These are phyloP conservation scores for Lates japonicus DNA, from an alignment of 2,797 vertebrate species.

Conservation along the genomic window DNA sequence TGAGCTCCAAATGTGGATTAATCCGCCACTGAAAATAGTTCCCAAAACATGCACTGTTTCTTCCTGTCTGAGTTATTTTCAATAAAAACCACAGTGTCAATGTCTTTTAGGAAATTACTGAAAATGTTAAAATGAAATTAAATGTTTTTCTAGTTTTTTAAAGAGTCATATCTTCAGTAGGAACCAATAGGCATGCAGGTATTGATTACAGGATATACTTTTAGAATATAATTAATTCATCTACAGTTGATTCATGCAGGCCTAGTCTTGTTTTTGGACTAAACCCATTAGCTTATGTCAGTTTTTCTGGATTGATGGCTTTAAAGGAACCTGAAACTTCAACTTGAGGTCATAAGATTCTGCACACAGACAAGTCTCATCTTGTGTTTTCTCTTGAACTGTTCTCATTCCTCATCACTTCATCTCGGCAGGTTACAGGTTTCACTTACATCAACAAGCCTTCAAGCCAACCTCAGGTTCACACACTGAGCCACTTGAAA, in stretches of 20 bases:
- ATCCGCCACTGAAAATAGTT: too few species aligned
- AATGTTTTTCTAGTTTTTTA: too few species aligned
- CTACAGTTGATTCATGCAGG: not conserved
- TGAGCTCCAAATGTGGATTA: too few species aligned
- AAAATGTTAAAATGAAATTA: too few species aligned
- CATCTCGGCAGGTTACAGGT: conserved; percentile 9
- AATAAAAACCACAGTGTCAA: too few species aligned
- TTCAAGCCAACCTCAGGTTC: conserved; percentile 8
- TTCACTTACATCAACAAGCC: conserved; percentile 28
- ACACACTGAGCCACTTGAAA: conserved; percentile 7
- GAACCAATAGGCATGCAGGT: too few species aligned
- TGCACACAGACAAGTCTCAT: conserved; percentile 31
- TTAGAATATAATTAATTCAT: not conserved
- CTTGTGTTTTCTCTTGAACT: conserved; percentile 28
- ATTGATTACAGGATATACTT: too few species aligned
- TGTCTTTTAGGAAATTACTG: too few species aligned
- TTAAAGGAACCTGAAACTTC: not conserved
- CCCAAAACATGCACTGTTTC: too few species aligned
- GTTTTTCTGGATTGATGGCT: not conserved
- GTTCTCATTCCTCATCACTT: not conserved
- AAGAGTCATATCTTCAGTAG: too few species aligned
- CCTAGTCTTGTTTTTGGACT: not conserved
- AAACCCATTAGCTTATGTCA: not conserved
- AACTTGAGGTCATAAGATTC: accelerated
- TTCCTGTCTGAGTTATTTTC: too few species aligned